Conservation (phyloP, 2,888 invertebrate species). For the Kryphioiulus occultus region DNA sequence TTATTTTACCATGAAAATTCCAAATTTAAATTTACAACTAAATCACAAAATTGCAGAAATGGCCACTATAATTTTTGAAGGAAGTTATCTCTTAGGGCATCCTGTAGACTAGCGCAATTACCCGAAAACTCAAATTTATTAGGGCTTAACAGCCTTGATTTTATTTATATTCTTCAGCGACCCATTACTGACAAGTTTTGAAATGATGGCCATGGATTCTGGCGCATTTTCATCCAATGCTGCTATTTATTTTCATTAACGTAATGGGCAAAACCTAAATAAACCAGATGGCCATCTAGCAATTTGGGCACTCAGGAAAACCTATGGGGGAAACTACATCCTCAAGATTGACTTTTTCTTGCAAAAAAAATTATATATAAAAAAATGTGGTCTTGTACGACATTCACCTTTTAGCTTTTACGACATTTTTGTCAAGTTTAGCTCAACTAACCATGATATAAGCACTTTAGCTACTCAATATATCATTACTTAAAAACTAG, state of each 20-base stretch:
- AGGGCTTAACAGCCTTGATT: background rate
- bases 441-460: background rate
- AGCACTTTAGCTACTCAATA: background rate
- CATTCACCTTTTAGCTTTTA: background rate
- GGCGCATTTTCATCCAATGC: background rate
- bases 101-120: background rate
- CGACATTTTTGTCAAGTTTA: background rate
- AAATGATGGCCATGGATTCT: background rate
- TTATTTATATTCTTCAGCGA: background rate
- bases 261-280: background rate
- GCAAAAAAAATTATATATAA: background rate
- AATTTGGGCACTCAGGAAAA: background rate
- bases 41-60: too few relatives aligned
- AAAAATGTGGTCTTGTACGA: background rate
- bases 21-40: too few relatives aligned
- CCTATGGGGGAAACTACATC: background rate
- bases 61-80: too few relatives aligned
- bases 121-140: background rate
- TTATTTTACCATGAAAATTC: too few relatives aligned
- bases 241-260: constrained; percentile 12
- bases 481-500: background rate
- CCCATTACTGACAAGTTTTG: background rate
- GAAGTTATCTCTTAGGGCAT: background rate
- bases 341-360: background rate
- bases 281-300: background rate